Evolutionary conservation across 2,888 invertebrate genomes (phyloP), one percentile per base, ranked within the genome.

Genomic region (Hermaeophaga mercurialis): DNA sequence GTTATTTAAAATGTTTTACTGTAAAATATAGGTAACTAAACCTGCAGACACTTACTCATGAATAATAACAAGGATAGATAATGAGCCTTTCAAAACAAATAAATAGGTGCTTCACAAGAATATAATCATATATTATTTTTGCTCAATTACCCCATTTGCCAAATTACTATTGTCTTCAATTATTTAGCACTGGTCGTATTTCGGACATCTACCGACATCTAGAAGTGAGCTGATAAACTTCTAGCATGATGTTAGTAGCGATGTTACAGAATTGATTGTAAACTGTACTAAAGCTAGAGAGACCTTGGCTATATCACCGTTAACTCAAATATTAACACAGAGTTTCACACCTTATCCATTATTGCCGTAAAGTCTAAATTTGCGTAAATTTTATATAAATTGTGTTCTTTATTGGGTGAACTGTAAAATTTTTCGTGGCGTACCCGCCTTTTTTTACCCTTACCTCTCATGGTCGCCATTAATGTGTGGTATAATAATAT

Each of bases 401-500:
- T n/a, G n/a, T 46, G 11, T 18, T 18, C 1, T 24, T 26, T 18
- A 17, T 17, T 34, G 11, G 17, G 12, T 26, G 9, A 28, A 7
- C 28, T 9, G 28, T 28, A 57, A 60, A 59, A 61, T 56, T 46
- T 59, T 53, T 49, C 24, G 34, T 58, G 31, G 12, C 34, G 36
- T 61, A 61, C 58, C 64, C 69, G 66, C 69, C 71, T 11, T 65
- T 62, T 61, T 57, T 55, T 66, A 56, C 66, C 69, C 73, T 69
- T 65, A 66, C 73, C 54, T 56, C 59, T 56, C 28, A 28, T 60
- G 54, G 75, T 73, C 73, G 73, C 71, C 73, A 77, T 76, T 71
- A 72, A 69, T 68, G 70, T 71, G 56, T 62, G 68, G 65, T 66
- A 65, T 75, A 75, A 75, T 75, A 66, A 70, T 69, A 70, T 66